A percentile compares a stretch with the other conserved stretches of the same genome.
Evolutionary conservation across 2,888 invertebrate species (phyloP).

Genomic region (Sarcophaga variegata): DNA sequence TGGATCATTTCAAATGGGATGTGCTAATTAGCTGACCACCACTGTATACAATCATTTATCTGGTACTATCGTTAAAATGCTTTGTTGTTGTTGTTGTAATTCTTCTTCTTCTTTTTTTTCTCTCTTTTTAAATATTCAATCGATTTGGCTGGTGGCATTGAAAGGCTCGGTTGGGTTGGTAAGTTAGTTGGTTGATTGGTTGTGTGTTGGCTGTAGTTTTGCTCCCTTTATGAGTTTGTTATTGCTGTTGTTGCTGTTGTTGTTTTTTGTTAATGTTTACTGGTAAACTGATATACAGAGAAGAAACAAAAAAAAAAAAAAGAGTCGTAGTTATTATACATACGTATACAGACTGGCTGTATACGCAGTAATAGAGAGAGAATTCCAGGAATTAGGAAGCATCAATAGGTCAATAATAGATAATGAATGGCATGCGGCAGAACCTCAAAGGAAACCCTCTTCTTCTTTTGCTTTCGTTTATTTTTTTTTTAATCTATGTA

Average conservation of each 20-base stretch:
- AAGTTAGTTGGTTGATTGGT: constrained; percentile 23
- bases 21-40: no score
- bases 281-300: constrained; percentile 65
- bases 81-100: neutral
- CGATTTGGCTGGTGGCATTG: neutral
- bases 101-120: neutral
- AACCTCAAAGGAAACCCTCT: constrained; percentile 64
- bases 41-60: no score
- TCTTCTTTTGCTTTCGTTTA: constrained; percentile 53
- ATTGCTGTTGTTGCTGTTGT: constrained; percentile 40
- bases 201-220: constrained; percentile 24
- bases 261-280: constrained; percentile 56
- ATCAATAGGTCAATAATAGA: constrained; percentile 72
- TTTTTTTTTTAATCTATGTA: constrained; percentile 9
- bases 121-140: neutral
- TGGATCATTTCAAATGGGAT: no score
- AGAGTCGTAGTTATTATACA: no score
- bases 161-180: neutral
- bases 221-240: constrained; percentile 46
- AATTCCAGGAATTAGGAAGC: constrained; percentile 79
- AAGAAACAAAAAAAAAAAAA: no score
- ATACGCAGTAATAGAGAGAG: constrained; percentile 13
- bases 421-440: constrained; percentile 69
- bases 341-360: neutral
- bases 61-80: no score